These are phyloP conservation scores for Dryobota labecula DNA, from an alignment of 2,888 invertebrate genomes.

Conservation along the genomic window DNA sequence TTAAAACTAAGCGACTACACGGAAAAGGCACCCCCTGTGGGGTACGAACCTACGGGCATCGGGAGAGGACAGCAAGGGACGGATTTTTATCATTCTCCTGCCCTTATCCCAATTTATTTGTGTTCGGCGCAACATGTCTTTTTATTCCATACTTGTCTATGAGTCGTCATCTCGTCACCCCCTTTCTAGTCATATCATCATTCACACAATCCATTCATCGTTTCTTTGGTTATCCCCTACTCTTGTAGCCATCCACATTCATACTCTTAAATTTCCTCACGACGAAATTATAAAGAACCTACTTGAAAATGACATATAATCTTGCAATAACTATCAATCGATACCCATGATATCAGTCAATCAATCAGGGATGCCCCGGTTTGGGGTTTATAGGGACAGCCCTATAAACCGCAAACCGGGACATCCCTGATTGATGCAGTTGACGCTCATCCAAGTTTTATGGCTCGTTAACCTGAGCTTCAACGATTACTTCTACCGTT, in stretches of 20 bases:
- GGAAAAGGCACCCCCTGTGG: too few species aligned
- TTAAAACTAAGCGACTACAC: too few species aligned
- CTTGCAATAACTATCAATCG: conserved; percentile 14
- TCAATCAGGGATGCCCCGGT: too few species aligned
- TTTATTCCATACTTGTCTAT: too few species aligned
- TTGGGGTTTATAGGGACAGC: too few species aligned
- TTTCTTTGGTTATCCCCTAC: not conserved
- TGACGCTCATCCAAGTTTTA: conserved; percentile 28
- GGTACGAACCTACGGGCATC: too few species aligned
- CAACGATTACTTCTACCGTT: conserved; percentile 2
- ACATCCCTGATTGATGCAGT: conserved; percentile 30
- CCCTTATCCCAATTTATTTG: too few species aligned
- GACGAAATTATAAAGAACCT: not conserved
- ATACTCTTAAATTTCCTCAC: not conserved
- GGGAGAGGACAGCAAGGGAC: too few species aligned
- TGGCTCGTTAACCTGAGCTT: conserved; percentile 38
- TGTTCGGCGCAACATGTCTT: too few species aligned
- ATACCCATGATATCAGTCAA: conserved; percentile 1
- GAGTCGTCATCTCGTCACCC: too few species aligned
- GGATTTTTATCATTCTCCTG: too few species aligned
- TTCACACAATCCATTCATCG: not conserved
- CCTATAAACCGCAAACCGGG: conserved; percentile 15
- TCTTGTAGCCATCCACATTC: not conserved
- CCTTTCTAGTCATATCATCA: too few species aligned
- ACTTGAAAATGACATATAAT: conserved; percentile 9